Percentiles rank a stretch among this genome's conserved stretches.
Conservation (phyloP, 2,113 vertebrate species). For the Zootoca vivipara region DNA sequence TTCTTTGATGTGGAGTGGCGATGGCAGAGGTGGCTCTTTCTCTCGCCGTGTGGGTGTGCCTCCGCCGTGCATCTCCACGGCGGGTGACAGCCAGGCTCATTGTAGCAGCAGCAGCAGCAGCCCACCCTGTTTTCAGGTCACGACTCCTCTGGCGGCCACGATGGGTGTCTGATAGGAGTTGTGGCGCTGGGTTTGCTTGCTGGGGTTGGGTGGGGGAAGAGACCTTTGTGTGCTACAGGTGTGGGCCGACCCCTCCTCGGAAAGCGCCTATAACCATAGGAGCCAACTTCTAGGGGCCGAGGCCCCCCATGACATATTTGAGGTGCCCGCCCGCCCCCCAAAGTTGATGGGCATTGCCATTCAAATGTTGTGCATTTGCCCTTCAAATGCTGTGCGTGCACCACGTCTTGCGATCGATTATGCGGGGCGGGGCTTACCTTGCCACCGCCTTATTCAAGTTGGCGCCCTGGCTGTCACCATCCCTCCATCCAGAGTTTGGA, state of each 20-base stretch:
- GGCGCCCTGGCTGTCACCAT: background rate
- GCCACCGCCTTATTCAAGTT: too few species aligned
- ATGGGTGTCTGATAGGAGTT: background rate
- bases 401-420: too few species aligned
- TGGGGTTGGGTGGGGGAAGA: background rate
- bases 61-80: background rate
- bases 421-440: too few species aligned
- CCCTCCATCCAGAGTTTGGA: background rate
- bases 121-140: background rate
- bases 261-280: background rate
- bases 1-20: background rate
- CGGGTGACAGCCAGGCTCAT: background rate
- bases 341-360: too few species aligned
- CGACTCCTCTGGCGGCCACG: background rate
- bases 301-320: too few species aligned
- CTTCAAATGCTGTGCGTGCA: too few species aligned
- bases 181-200: background rate
- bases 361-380: too few species aligned
- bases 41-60: conserved; percentile 23
- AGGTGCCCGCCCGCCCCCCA: too few species aligned
- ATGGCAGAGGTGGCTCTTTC: background rate
- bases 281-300: too few species aligned
- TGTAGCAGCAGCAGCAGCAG: background rate
- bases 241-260: background rate
- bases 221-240: conserved; percentile 11